Evolutionary conservation across 2,797 vertebrate genomes (phyloP), one percentile per base, ranked within the genome.

Genomic region (Characodon lateralis): DNA sequence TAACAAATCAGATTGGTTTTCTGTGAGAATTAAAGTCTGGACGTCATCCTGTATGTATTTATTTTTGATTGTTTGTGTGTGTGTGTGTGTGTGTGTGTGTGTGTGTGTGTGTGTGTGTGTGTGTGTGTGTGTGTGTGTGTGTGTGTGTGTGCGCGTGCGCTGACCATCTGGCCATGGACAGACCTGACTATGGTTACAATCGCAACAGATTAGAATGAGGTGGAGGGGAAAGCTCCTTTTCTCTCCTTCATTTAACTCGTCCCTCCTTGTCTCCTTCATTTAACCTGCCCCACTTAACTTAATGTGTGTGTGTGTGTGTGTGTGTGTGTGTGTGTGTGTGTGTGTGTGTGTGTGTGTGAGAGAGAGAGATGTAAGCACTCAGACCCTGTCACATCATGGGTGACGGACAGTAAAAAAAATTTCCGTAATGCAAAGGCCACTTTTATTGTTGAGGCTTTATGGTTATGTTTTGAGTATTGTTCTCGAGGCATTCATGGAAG

Each of bases 231-330:
- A 90, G 85, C 86, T 88, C 74, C 79, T 93, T 86, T 93, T 92
- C 92, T 94, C 88, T 91, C 87, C 90, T 93, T 94, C 92, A 93
- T 94, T 94, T 92, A 94, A 94, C 90, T 91, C 80, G 10, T 89
- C 89, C 85, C 86, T 92, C 77, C 91, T 90, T 63, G 89, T 89
- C 92, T 93, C 88, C 73, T 93, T 93, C 91, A 92, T 91, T 93
- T 91, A 93, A 91, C 87, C 79, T 88, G 90, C 89, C 90, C 89
- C 76, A 91, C 79, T 78, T 81, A 61, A 20, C 58, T 78, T 78
- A 78, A 72, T 79, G 72, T 59, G 65, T 76, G 53, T 28, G 51
- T 24, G 61, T 73, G 63, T 63, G 31, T 56, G 55, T 48, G 69
- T 41, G 24, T 24, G n/a, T 3, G 18, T 5, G 22, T 26, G 46